A percentile compares a stretch with the other conserved stretches of the same genome.
Conservation (phyloP, 2,888 invertebrate species). For the Oegoconia quadripuncta region DNA sequence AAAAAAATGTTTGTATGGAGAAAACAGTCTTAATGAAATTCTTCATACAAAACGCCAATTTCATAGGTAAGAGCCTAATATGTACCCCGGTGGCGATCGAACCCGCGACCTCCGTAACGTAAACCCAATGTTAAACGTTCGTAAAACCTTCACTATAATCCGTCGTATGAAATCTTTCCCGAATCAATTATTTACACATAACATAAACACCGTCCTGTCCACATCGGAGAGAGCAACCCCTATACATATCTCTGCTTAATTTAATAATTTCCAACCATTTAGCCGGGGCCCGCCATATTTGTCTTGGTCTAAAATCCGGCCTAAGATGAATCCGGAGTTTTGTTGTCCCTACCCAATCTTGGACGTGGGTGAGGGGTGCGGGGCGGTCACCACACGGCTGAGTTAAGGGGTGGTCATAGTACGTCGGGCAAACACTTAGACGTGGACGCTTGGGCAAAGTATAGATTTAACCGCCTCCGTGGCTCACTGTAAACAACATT, state of each 20-base stretch:
- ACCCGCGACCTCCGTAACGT: too few relatives aligned
- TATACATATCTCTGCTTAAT: slow-evolving; percentile 59
- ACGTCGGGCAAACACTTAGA: slow-evolving; percentile 34
- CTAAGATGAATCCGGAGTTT: slow-evolving; percentile 69
- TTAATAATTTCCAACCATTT: slow-evolving; percentile 72
- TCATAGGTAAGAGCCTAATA: too few relatives aligned
- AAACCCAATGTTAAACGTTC: too few relatives aligned
- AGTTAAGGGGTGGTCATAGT: slow-evolving; percentile 27
- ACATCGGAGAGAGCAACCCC: slow-evolving; percentile 44
- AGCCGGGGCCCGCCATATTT: slow-evolving; percentile 64
- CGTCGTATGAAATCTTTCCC: too few relatives aligned
- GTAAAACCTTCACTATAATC: too few relatives aligned
- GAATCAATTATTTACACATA: slow-evolving; percentile 7
- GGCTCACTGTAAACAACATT: too few relatives aligned
- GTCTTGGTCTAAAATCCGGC: slow-evolving; percentile 68
- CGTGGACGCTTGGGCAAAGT: slow-evolving; percentile 33
- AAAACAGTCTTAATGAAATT: too few relatives aligned
- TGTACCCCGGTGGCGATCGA: too few relatives aligned
- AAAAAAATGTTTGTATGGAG: too few relatives aligned
- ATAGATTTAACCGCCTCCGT: too few relatives aligned
- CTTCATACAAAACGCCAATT: too few relatives aligned
- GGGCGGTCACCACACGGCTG: slow-evolving; percentile 12
- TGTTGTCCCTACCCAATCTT: slow-evolving; percentile 33
- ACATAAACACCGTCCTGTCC: slow-evolving; percentile 16
- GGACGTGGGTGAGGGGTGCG: slow-evolving; percentile 32